These are phyloP conservation scores for Clavelina lepadiformis DNA, from an alignment of 23 tunicate species.

Conservation along the genomic window DNA sequence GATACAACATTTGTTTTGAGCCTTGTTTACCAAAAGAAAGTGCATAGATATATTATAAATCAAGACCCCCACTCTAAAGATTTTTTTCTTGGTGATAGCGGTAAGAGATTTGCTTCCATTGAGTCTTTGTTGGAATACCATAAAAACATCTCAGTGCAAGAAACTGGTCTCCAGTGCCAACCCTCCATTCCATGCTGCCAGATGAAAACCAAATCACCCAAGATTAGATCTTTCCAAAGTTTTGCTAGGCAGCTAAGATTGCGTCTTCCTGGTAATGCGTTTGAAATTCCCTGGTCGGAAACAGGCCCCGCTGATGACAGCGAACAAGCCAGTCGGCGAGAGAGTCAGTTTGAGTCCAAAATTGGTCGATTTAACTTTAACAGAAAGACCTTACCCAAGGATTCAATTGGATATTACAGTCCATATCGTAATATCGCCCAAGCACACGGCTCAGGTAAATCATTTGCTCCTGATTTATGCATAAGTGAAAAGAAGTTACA, in stretches of 20 bases:
- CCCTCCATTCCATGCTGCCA: constrained; percentile 33
- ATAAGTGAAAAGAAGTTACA: constrained; percentile 15
- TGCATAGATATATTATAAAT: constrained; percentile 58
- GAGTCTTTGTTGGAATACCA: constrained; percentile 18
- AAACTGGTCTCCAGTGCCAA: constrained; percentile 33
- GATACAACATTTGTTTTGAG: constrained; percentile 44
- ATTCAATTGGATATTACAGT: constrained; percentile 46
- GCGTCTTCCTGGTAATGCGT: constrained; percentile 7
- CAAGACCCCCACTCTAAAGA: constrained; percentile 7
- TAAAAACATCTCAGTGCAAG: constrained; percentile 3
- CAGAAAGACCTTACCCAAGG: constrained; percentile 37
- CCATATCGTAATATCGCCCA: constrained; percentile 24
- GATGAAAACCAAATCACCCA: background rate
- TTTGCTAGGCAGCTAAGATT: constrained; percentile 11
- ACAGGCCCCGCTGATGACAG: background rate
- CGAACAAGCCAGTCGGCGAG: background rate
- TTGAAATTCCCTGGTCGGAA: constrained; percentile 35
- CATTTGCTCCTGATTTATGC: constrained; percentile 41
- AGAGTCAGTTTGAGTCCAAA: background rate
- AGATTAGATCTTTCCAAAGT: background rate
- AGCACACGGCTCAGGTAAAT: background rate
- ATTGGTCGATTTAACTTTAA: constrained; percentile 15
- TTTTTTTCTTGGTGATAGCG: constrained; percentile 13
- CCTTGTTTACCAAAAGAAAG: constrained; percentile 35
- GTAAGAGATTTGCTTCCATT: constrained; percentile 9